These are phyloP conservation scores for Helleia helle DNA, from an alignment of 2,888 invertebrate species.

Conservation along the genomic window DNA sequence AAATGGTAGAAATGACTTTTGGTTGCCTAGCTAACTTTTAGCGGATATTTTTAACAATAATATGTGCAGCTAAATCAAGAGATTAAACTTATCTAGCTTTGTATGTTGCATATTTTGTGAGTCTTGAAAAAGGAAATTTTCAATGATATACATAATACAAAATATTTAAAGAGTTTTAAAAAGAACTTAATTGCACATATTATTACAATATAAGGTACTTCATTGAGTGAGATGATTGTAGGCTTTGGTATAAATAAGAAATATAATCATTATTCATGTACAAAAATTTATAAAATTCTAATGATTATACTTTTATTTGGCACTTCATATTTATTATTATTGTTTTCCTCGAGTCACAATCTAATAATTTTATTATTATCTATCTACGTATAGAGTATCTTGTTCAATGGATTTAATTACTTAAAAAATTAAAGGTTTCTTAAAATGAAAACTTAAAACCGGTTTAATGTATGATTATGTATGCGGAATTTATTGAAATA, in stretches of 20 bases:
- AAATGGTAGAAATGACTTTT: constrained; percentile 32
- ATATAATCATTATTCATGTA: not conserved
- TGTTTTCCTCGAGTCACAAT: not conserved
- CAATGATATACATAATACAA: too few relatives aligned
- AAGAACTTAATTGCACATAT: not conserved
- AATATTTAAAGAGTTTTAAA: not conserved
- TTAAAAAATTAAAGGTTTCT: not conserved
- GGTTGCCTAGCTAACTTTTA: constrained; percentile 23
- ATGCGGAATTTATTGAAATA: too few relatives aligned
- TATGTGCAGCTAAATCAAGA: constrained; percentile 5
- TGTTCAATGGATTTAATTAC: constrained; percentile 14
- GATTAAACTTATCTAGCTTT: too few relatives aligned
- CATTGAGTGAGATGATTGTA: not conserved
- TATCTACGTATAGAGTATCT: constrained; percentile 25
- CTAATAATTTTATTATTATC: constrained; percentile 13
- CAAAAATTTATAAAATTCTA: not conserved
- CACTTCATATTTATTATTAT: not conserved
- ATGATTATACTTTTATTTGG: constrained; percentile 2
- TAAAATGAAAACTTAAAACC: not conserved
- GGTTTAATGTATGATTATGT: too few relatives aligned
- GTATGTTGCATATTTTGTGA: too few relatives aligned
- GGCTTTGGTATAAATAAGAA: not conserved
- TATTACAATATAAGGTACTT: not conserved
- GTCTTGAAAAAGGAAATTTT: too few relatives aligned
- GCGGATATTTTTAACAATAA: not conserved